A percentile compares a stretch with the other conserved stretches of the same genome.
Conservation (phyloP, 1,140 invertebrate species). For the Drosophila funebris region DNA sequence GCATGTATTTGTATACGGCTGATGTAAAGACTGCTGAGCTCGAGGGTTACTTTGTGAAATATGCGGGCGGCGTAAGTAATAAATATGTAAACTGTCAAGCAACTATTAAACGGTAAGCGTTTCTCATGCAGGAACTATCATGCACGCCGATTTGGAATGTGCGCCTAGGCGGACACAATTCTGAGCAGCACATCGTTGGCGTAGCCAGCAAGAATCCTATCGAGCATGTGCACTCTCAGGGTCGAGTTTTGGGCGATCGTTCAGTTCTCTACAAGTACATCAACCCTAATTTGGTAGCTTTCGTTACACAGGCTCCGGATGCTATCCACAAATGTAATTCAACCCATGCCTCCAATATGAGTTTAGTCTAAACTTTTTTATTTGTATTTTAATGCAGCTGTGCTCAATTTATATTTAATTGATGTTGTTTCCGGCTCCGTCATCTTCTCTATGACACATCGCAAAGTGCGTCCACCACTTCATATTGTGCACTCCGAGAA, state of each 20-base stretch:
- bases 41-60: constrained; percentile 88
- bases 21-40: constrained; percentile 87
- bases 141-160: constrained; percentile 88
- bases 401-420: constrained; percentile 91
- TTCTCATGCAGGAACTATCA: constrained; percentile 72
- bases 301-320: constrained; percentile 92
- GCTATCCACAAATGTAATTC: constrained; percentile 89
- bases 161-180: constrained; percentile 86
- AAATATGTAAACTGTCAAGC: not conserved
- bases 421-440: constrained; percentile 95
- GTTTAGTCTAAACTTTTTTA: not conserved
- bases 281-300: constrained; percentile 97
- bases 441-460: constrained; percentile 90
- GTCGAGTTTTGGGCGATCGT: constrained; percentile 96
- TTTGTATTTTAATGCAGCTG: constrained; percentile 40
- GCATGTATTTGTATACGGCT: constrained; percentile 89
- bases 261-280: constrained; percentile 99
- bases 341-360: not conserved
- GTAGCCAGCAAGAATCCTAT: constrained; percentile 89
- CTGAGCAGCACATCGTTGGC: constrained; percentile 88
- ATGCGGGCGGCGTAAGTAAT: constrained; percentile 80
- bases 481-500: constrained; percentile 98
- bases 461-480: constrained; percentile 91
- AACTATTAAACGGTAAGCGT: not conserved
- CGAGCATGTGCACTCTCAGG: constrained; percentile 97